Percentiles rank a stretch among this genome's conserved stretches.
These are phyloP conservation scores for Poecilia picta DNA, from an alignment of 2,797 vertebrate species.

Conservation along the genomic window DNA sequence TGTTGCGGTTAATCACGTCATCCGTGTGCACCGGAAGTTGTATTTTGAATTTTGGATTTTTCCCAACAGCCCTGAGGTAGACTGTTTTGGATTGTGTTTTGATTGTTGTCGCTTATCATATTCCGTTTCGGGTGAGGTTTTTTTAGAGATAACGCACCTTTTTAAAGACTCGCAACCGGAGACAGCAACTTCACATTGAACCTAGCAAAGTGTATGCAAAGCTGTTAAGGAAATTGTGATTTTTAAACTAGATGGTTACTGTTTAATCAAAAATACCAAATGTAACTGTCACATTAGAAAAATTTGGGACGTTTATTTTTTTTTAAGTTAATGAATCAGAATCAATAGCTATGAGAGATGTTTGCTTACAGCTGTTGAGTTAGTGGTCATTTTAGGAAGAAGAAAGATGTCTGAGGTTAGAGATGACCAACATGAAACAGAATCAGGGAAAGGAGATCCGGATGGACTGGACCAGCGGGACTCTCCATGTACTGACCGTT, in stretches of 20 bases:
- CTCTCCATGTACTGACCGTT: conserved; percentile 1
- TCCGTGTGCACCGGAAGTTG: conserved; percentile 20
- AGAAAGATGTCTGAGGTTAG: conserved; percentile 55
- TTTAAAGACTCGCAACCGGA: background rate
- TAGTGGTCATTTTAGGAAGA: conserved; percentile 1
- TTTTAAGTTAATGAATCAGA: background rate
- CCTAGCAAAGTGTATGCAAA: background rate
- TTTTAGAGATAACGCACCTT: background rate
- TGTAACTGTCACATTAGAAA: background rate
- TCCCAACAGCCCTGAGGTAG: background rate
- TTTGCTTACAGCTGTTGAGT: background rate
- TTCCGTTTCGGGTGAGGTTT: background rate
- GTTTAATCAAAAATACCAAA: background rate
- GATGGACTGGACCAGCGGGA: conserved; percentile 16
- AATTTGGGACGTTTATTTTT: background rate
- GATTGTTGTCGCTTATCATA: background rate
- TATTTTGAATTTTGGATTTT: conserved; percentile 3
- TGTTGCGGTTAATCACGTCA: conserved; percentile 24
- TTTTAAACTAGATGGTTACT: background rate
- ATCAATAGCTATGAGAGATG: background rate
- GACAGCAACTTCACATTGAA: background rate
- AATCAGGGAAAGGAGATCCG: conserved; percentile 12
- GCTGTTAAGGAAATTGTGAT: background rate
- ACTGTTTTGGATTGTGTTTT: background rate
- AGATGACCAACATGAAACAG: conserved; percentile 12